A percentile compares a stretch with the other conserved stretches of the same genome.
These are phyloP conservation scores for Heliconius cydno DNA, from an alignment of 2,888 invertebrate genomes.

Conservation along the genomic window DNA sequence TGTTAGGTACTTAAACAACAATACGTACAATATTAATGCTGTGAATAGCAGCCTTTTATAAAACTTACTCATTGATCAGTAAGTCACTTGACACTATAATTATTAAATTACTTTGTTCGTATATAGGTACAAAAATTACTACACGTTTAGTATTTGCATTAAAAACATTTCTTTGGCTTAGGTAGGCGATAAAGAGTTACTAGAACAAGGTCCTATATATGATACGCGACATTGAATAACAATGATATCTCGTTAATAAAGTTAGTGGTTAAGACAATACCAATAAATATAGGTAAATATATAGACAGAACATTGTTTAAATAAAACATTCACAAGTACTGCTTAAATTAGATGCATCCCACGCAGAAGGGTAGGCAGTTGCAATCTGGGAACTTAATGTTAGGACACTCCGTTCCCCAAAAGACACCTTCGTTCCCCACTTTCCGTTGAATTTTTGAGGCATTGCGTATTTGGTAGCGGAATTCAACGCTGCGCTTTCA, in stretches of 20 bases:
- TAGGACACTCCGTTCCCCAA: no score
- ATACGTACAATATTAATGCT: background rate
- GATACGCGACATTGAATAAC: slow-evolving; percentile 24
- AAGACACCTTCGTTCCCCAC: no score
- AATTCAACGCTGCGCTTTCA: no score
- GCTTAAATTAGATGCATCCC: background rate
- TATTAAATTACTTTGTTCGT: background rate
- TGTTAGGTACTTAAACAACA: no score
- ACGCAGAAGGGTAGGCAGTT: no score
- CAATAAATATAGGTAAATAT: background rate
- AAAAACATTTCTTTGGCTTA: background rate
- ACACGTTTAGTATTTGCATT: background rate
- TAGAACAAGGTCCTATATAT: slow-evolving; percentile 21
- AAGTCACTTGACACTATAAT: background rate
- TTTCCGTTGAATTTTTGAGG: no score
- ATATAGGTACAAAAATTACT: background rate
- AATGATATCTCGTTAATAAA: slow-evolving; percentile 27
- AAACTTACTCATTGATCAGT: background rate
- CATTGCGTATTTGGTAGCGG: no score
- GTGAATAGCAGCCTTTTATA: no score
- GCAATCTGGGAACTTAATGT: no score
- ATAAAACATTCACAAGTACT: background rate
- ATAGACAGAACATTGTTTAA: background rate
- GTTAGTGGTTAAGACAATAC: slow-evolving; percentile 25
- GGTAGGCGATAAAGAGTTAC: slow-evolving; percentile 1